phyloP scores from a whole-genome alignment of 2,113 vertebrate species.

The Hyaena hyaena region DNA sequence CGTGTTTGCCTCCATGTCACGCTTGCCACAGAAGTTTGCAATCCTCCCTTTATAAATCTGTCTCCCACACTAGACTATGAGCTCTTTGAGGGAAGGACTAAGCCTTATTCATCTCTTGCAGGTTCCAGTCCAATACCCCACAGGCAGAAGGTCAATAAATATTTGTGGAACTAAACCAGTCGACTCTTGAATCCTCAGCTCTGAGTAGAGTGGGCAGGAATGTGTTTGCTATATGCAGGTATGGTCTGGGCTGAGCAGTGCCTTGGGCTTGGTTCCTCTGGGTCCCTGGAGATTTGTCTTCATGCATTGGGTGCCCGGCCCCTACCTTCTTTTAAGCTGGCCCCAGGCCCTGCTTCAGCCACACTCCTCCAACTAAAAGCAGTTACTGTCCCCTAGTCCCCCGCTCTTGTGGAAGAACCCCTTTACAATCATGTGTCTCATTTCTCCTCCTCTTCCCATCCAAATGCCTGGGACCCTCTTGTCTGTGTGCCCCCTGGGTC shows the following conservation, averaged over 20 bases:
- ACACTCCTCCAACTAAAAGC: background rate
- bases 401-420: background rate
- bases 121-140: background rate
- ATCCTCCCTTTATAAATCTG: background rate
- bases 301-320: background rate
- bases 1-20: background rate
- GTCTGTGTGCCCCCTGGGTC: background rate
- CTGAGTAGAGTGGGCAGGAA: background rate
- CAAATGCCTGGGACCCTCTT: background rate
- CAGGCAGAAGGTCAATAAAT: background rate
- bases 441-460: constrained; percentile 28
- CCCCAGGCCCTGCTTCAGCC: background rate
- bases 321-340: background rate
- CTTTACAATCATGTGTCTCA: background rate
- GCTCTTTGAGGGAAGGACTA: constrained; percentile 32
- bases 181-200: background rate
- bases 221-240: background rate
- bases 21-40: background rate
- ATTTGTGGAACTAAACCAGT: constrained; percentile 15
- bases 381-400: background rate
- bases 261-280: background rate
- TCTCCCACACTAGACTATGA: background rate
- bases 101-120: background rate
- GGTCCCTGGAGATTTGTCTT: background rate
- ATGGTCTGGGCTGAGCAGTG: background rate